Evolutionary conservation across 2,888 invertebrate species (phyloP).

Genomic region (Orthosia gracilis): DNA sequence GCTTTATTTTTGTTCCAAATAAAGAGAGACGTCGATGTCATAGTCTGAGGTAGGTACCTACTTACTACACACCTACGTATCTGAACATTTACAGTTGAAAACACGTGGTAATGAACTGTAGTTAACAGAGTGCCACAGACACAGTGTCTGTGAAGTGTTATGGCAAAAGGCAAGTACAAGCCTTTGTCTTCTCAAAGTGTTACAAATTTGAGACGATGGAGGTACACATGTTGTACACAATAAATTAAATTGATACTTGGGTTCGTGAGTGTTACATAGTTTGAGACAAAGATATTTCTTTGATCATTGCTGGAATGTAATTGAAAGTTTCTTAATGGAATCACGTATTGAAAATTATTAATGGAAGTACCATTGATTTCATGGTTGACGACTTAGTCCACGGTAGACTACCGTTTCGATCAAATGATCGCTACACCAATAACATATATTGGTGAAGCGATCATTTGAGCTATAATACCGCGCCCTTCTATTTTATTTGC

Average conservation of each 20-base stretch:
- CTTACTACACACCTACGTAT: background rate
- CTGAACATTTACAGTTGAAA: constrained; percentile 32
- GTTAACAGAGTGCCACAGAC: constrained; percentile 34
- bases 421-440: too few relatives aligned
- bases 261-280: constrained; percentile 20
- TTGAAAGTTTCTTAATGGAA: constrained; percentile 32
- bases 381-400: background rate
- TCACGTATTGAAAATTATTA: background rate
- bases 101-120: constrained; percentile 41
- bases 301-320: constrained; percentile 35
- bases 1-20: constrained; percentile 46
- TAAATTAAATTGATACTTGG: constrained; percentile 49
- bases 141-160: constrained; percentile 30
- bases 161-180: constrained; percentile 32
- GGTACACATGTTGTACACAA: constrained; percentile 31
- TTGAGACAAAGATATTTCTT: constrained; percentile 33
- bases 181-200: constrained; percentile 37
- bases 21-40: constrained; percentile 24
- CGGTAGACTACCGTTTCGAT: background rate
- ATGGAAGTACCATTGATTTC: constrained; percentile 3
- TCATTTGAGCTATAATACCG: background rate
- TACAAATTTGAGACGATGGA: constrained; percentile 30
- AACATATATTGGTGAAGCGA: background rate
- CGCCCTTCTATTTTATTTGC: background rate
- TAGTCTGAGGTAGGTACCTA: background rate